Percentiles rank a stretch among this genome's conserved stretches.
phyloP scores from a whole-genome alignment of 1,140 invertebrate genomes.

The Macrobrachium rosenbergii region DNA sequence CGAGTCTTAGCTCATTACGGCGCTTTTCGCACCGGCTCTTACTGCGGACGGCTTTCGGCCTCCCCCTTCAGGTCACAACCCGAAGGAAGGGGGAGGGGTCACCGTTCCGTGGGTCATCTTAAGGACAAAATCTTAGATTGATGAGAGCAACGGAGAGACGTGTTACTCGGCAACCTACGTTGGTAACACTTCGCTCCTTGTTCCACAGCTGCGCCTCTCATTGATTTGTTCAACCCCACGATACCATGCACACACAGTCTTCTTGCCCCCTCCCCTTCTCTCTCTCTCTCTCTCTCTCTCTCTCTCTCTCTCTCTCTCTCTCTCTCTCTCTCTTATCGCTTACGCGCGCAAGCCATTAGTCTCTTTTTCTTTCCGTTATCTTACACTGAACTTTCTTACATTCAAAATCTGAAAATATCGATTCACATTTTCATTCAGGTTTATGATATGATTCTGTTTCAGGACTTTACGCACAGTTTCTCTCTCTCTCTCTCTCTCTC shows the following conservation, averaged over 20 bases:
- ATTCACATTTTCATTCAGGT: neutral
- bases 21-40: no score
- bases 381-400: neutral
- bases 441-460: neutral
- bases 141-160: no score
- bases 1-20: no score
- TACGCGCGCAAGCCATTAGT: neutral
- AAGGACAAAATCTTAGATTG: no score
- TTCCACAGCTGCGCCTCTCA: slow-evolving; percentile 47
- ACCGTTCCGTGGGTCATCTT: no score
- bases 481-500: neutral
- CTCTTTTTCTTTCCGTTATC: neutral
- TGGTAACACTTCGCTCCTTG: slow-evolving; percentile 38
- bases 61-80: no score
- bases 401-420: neutral
- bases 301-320: neutral
- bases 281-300: neutral
- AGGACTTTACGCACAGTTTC: neutral
- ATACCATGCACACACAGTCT: slow-evolving; percentile 22
- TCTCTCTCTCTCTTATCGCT: neutral
- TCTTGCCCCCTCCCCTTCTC: neutral
- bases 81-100: no score
- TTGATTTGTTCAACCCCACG: slow-evolving; percentile 44
- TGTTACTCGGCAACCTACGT: slow-evolving; percentile 43
- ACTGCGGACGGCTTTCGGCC: no score